Conservation (phyloP, 2,797 vertebrate species). For the Botia almorhae region DNA sequence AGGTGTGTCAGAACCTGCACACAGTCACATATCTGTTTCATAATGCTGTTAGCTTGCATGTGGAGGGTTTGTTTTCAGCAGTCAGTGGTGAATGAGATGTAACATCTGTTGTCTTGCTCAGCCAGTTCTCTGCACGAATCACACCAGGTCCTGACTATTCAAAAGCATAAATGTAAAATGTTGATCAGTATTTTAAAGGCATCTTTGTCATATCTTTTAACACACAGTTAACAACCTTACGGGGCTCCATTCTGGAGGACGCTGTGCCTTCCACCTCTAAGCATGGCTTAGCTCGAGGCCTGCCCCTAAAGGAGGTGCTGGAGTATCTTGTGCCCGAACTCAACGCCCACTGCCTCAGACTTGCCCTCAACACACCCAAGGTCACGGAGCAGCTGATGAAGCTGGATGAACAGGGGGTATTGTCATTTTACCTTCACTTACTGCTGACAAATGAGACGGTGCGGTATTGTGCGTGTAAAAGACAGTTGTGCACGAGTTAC, state of each 20-base stretch:
- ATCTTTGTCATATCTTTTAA: neutral
- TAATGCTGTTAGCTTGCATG: slow-evolving; percentile 6
- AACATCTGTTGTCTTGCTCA: slow-evolving; percentile 41
- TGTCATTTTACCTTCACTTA: neutral
- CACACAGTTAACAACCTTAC: slow-evolving; percentile 89
- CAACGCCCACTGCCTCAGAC: slow-evolving; percentile 90
- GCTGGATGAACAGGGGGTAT: slow-evolving; percentile 96
- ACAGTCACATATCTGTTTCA: neutral
- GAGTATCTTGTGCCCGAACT: slow-evolving; percentile 95
- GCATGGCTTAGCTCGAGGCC: slow-evolving; percentile 90
- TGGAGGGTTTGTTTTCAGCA: slow-evolving; percentile 35
- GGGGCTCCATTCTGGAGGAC: slow-evolving; percentile 94
- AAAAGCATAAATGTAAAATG: neutral
- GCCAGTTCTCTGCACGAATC: slow-evolving; percentile 41
- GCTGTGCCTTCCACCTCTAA: slow-evolving; percentile 95
- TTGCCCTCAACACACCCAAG: slow-evolving; percentile 97
- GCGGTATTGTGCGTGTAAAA: too few relatives aligned
- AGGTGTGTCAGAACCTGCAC: slow-evolving; percentile 78
- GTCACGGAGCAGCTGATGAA: slow-evolving; percentile 99
- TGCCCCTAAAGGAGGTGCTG: slow-evolving; percentile 95
- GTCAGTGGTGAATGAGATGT: slow-evolving; percentile 38
- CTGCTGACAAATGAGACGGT: neutral
- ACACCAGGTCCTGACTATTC: slow-evolving; percentile 36
- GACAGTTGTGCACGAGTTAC: too few relatives aligned
- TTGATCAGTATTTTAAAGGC: neutral